Evolutionary conservation across 2,113 vertebrate genomes (phyloP).

Genomic region (Trematocara nigrifrons): DNA sequence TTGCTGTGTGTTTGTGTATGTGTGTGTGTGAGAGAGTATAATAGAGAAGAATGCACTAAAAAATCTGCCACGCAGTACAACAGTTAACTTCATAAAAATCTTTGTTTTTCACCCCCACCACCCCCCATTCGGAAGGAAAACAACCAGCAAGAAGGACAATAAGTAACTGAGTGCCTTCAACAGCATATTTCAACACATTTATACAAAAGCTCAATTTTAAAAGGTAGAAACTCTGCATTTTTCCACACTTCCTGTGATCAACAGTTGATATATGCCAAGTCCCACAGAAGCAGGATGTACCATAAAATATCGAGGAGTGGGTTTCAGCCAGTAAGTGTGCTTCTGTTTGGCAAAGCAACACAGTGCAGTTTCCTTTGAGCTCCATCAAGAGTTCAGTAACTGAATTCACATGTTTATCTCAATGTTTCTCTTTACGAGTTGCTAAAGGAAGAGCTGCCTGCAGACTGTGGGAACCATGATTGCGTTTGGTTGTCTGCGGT

Average conservation of each 20-base stretch:
- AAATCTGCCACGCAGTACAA: background rate
- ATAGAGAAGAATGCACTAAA: background rate
- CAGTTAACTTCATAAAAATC: background rate
- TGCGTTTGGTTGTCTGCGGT: background rate
- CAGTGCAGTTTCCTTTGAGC: slow-evolving; percentile 4
- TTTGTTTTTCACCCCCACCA: background rate
- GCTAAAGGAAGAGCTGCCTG: background rate
- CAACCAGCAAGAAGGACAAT: too few species aligned
- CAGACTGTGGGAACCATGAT: background rate
- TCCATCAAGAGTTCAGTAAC: slow-evolving; percentile 9
- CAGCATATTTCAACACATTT: background rate
- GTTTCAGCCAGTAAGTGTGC: background rate
- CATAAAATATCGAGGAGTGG: background rate
- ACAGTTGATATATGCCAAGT: background rate
- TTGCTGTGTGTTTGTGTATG: background rate
- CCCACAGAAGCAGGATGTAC: background rate
- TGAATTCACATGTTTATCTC: background rate
- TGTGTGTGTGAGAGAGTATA: background rate
- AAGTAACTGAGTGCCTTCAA: background rate
- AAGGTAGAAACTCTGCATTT: background rate
- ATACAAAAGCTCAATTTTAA: background rate
- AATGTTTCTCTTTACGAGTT: background rate
- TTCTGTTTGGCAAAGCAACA: background rate
- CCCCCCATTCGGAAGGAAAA: background rate
- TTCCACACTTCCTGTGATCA: background rate